A percentile compares a stretch with the other conserved stretches of the same genome.
Conservation (phyloP, 2,113 vertebrate species). For the Anhinga anhinga region DNA sequence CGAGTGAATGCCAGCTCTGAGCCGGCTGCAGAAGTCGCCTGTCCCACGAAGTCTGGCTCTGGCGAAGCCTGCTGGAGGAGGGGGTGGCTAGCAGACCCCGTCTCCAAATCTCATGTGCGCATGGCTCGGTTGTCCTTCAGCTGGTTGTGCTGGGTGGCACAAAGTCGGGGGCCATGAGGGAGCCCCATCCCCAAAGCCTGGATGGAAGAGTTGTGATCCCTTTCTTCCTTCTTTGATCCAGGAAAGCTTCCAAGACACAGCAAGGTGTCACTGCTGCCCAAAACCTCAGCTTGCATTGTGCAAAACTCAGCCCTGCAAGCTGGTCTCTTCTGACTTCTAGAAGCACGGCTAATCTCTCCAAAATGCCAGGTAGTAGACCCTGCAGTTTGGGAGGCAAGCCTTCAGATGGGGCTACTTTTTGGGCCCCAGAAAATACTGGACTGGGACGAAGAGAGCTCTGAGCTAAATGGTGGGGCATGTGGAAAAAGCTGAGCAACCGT, state of each 20-base stretch:
- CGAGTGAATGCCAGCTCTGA: neutral
- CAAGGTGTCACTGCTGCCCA: neutral
- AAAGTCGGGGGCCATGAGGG: neutral
- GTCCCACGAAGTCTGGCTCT: neutral
- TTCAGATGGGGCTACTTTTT: neutral
- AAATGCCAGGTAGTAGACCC: neutral
- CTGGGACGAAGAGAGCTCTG: neutral
- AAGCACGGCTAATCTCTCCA: neutral
- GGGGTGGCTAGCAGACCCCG: neutral
- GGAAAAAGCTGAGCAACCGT: neutral
- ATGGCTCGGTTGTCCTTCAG: neutral
- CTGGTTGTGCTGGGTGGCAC: neutral
- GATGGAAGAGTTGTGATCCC: accelerated
- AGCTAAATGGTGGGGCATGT: neutral
- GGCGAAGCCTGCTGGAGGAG: neutral
- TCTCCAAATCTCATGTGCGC: neutral
- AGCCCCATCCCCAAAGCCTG: neutral
- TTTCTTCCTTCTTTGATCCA: neutral
- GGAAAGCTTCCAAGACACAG: neutral
- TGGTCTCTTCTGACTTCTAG: neutral
- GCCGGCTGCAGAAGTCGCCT: neutral
- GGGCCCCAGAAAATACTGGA: neutral
- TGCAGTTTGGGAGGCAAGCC: neutral
- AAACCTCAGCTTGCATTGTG: neutral
- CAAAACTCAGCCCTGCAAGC: neutral